Conservation (phyloP, 2,797 vertebrate genomes). For the Halcyon chelicuti region DNA sequence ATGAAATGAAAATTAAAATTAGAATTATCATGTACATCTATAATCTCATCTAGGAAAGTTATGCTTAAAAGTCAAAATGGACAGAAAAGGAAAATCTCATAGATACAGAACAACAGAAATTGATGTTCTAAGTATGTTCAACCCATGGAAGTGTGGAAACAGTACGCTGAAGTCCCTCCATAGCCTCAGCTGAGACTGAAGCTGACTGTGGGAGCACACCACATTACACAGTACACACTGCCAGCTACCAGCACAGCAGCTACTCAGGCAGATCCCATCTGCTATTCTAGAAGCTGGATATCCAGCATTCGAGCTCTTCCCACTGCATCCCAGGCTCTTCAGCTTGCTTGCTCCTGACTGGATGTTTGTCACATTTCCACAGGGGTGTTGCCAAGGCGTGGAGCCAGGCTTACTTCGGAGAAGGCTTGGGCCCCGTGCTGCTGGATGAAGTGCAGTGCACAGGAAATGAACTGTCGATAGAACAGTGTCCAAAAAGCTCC, state of each 20-base stretch:
- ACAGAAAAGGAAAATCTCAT: neutral
- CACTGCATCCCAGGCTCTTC: neutral
- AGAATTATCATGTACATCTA: neutral
- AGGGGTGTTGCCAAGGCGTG: slow-evolving; percentile 92
- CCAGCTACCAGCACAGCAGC: neutral
- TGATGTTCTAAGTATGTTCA: neutral
- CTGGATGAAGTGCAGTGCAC: slow-evolving; percentile 94
- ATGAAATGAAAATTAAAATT: neutral
- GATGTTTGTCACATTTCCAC: neutral
- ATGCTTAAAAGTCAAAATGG: neutral
- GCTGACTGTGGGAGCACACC: neutral
- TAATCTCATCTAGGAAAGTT: neutral
- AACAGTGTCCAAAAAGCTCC: slow-evolving; percentile 89
- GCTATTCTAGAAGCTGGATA: neutral
- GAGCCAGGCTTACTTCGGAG: slow-evolving; percentile 89
- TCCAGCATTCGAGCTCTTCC: neutral
- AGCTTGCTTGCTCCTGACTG: neutral
- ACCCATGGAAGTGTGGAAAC: neutral
- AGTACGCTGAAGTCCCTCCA: neutral
- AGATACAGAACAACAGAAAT: neutral
- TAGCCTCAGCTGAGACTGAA: neutral
- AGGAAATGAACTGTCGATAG: slow-evolving; percentile 94
- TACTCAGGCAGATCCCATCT: neutral
- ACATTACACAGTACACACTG: rapidly evolving
- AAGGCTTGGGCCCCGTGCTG: slow-evolving; percentile 87